Base-by-base conservation (phyloP, 2,113 vertebrate genomes). In the Guaruba guarouba region DNA sequence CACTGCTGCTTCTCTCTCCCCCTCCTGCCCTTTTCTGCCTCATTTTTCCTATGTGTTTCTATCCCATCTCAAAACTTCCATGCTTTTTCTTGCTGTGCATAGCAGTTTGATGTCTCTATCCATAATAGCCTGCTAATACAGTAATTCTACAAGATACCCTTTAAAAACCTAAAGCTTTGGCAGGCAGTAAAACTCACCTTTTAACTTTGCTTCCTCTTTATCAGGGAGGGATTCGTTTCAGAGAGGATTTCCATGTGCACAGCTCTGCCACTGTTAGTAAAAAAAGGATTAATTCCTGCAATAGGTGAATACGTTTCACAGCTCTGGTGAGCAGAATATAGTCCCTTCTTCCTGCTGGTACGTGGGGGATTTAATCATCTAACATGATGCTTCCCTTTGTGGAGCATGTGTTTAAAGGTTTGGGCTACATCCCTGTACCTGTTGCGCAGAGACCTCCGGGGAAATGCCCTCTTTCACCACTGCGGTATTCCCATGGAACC, bases 171-270 rank as follows among this genome's bases (percentile, higher is more conserved):
- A 66, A 90, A 85, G 86, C 88, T 51, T 91, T 92, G 55, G 55
- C 37, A 69, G 92, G 78, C 82, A 93, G 88, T 39, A 90, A 75
- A 92, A 88, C 84, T 90, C 73, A 71, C 84, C 94, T 92, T 95
- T 96, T 57, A 95, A 82, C 86, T 76, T 82, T 33, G 33, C 73
- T 92, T 76, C 54, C 44, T 83, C 57, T 95, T 92, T 91, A 90
- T 86, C 71, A 28, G 68, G 90, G 88, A 75, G 68, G 86, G 88
- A 75, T 94, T 95, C 93, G 59, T 95, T 95, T 96, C 93, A 93
- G 88, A 22, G 63, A 52, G 92, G 80, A 93, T 92, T 95, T 93
- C 92, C 13, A 2, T 33, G 52, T 61, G 69, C 70, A 67, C 35
- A 82, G 84, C 83, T 95, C 94, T 84, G 92, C 33, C 59, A 13